phyloP scores from a whole-genome alignment of 1,140 invertebrate genomes.

The Acyrthosiphon pisum region DNA sequence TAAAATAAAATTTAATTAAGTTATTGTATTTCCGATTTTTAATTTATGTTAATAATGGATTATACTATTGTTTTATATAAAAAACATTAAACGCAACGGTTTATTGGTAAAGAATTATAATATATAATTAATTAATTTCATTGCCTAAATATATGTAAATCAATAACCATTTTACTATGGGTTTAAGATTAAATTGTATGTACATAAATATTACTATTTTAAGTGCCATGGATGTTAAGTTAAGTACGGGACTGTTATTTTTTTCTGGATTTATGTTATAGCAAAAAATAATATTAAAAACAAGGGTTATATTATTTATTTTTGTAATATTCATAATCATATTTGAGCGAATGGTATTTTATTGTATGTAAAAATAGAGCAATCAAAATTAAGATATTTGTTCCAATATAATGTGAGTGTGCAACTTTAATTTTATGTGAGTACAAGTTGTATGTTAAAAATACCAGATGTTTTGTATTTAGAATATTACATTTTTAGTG shows the following conservation, averaged over 20 bases:
- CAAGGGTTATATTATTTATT: constrained; percentile 12
- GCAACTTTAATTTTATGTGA: neutral
- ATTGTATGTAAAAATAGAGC: neutral
- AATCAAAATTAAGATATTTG: neutral
- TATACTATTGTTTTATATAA: neutral
- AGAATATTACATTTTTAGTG: neutral
- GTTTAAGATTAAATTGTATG: neutral
- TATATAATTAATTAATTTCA: neutral
- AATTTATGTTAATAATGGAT: neutral
- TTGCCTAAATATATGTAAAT: neutral
- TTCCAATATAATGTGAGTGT: neutral
- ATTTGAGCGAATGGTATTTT: neutral
- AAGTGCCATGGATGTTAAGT: constrained; percentile 49
- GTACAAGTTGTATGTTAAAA: neutral
- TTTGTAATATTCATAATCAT: neutral
- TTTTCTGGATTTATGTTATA: constrained; percentile 28
- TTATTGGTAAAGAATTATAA: constrained; percentile 9
- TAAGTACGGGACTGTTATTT: constrained; percentile 43
- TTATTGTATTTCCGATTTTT: neutral
- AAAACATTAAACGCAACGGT: neutral
- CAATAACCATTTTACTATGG: neutral
- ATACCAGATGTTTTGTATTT: neutral
- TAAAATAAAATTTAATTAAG: neutral
- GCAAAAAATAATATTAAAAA: neutral
- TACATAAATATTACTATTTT: constrained; percentile 42